Conservation (phyloP, 2,113 vertebrate genomes). For the Scomber scombrus region DNA sequence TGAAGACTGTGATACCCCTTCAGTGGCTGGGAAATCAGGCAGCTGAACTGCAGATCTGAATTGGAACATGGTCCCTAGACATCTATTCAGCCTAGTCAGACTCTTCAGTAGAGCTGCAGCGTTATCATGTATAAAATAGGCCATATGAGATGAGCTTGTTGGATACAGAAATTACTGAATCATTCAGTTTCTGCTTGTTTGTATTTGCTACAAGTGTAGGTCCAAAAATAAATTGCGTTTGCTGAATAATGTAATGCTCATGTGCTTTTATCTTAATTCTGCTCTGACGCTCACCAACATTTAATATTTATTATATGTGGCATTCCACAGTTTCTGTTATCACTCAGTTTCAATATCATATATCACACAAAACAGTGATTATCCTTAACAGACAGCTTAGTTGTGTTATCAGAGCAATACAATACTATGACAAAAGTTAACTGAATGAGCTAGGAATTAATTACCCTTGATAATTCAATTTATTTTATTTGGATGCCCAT, state of each 20-base stretch:
- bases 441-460: slow-evolving; percentile 5
- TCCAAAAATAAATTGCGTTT: background rate
- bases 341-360: background rate
- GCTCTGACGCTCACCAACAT: background rate
- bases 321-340: background rate
- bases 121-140: slow-evolving; percentile 23
- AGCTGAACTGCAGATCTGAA: slow-evolving; percentile 54
- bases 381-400: background rate
- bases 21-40: slow-evolving; percentile 39
- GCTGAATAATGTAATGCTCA: background rate
- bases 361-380: slow-evolving; percentile 2
- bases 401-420: background rate
- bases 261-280: background rate
- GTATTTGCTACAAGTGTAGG: background rate
- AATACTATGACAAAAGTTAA: background rate
- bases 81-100: slow-evolving; percentile 18
- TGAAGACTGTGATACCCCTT: slow-evolving; percentile 57
- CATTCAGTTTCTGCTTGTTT: background rate
- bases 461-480: no score
- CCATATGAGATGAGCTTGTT: slow-evolving; percentile 15
- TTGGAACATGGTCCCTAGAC: slow-evolving; percentile 44
- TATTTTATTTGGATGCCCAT: background rate
- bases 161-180: slow-evolving; percentile 6
- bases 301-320: no score
- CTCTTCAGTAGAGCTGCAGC: slow-evolving; percentile 4